These are phyloP conservation scores for Neuroscelio doddi DNA, from an alignment of 2,888 invertebrate species.

Conservation along the genomic window DNA sequence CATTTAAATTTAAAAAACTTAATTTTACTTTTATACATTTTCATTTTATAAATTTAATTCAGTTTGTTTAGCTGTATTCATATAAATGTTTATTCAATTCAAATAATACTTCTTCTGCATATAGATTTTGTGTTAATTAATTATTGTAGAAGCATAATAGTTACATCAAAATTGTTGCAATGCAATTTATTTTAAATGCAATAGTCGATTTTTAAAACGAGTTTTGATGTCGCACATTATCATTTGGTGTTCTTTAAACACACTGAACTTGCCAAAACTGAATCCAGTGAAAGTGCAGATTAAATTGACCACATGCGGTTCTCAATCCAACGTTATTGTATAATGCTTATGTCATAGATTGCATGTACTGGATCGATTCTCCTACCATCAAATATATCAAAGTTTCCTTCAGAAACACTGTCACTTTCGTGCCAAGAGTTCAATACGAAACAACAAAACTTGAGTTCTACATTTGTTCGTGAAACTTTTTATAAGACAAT, in stretches of 20 bases:
- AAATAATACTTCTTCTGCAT: no score
- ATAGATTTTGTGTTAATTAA: no score
- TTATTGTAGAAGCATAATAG: background rate
- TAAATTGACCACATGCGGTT: conserved; percentile 53
- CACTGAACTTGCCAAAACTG: conserved; percentile 20
- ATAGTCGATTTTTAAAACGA: no score
- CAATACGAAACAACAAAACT: conserved; percentile 58
- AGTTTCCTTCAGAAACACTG: conserved; percentile 64
- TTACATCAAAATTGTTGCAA: background rate
- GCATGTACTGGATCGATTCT: conserved; percentile 51
- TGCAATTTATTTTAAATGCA: background rate
- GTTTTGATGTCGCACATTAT: background rate
- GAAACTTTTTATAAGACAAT: background rate
- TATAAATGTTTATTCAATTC: no score
- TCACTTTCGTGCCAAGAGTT: conserved; percentile 69
- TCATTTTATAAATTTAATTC: no score
- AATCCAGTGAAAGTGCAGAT: conserved; percentile 66
- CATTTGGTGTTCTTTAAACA: background rate
- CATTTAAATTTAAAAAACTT: no score
- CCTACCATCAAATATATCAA: conserved; percentile 56
- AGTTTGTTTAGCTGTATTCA: no score
- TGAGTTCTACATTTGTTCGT: conserved; percentile 1
- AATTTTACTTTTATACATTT: no score
- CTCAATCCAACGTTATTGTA: conserved; percentile 46
- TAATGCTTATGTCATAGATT: conserved; percentile 52